A percentile compares a stretch with the other conserved stretches of the same genome.
phyloP scores from a whole-genome alignment of 2,113 vertebrate species.

The Mohoua ochrocephala region DNA sequence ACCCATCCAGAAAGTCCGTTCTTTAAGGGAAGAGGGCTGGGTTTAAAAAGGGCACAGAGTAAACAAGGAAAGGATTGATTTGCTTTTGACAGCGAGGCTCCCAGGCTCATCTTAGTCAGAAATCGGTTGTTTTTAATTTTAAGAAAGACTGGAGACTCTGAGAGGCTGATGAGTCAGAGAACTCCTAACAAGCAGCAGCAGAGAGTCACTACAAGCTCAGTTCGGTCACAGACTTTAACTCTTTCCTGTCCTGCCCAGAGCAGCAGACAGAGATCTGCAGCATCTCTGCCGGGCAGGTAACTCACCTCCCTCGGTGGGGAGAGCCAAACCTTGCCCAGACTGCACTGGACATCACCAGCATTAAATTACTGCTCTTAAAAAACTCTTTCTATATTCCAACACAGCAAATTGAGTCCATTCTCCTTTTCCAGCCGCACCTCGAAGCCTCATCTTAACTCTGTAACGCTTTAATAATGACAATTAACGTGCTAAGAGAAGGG shows the following conservation, averaged over 20 bases:
- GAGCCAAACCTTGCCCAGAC: neutral
- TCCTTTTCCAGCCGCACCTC: neutral
- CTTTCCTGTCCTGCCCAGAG: neutral
- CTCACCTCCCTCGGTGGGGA: accelerated
- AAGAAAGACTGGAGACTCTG: neutral
- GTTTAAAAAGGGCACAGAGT: neutral
- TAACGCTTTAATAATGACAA: neutral
- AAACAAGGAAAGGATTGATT: neutral
- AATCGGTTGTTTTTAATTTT: neutral
- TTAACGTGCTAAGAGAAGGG: accelerated
- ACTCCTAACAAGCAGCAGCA: neutral
- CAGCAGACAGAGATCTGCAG: too few relatives aligned
- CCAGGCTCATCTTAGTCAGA: neutral
- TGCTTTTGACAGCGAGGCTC: neutral
- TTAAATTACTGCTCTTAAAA: accelerated
- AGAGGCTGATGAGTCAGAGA: neutral
- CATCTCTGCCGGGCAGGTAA: neutral
- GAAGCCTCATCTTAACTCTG: neutral
- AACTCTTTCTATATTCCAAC: accelerated
- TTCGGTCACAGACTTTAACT: neutral
- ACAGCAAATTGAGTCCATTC: neutral
- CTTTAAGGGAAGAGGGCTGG: accelerated
- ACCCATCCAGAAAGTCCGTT: accelerated
- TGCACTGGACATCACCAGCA: accelerated
- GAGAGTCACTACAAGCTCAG: neutral